Percentiles rank a stretch among this genome's conserved stretches.
These are phyloP conservation scores for Pteronura brasiliensis DNA, from an alignment of 2,113 vertebrate species.

Conservation along the genomic window DNA sequence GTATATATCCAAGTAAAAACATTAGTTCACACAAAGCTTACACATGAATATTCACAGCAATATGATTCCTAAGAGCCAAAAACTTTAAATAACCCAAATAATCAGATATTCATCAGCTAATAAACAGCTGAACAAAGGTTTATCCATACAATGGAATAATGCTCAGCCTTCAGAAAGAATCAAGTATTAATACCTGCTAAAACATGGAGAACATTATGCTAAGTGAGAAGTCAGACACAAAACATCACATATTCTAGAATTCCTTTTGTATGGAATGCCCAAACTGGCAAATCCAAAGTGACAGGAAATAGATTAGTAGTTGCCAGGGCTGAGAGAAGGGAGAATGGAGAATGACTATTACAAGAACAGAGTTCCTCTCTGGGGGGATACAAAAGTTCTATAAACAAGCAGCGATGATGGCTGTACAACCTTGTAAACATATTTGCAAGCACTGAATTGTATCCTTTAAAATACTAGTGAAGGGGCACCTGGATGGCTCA, in stretches of 20 bases:
- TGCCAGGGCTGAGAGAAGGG: neutral
- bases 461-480: neutral
- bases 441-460: neutral
- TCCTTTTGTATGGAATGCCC: too few species aligned
- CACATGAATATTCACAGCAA: neutral
- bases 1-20: neutral
- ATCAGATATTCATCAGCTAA: neutral
- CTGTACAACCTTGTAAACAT: neutral
- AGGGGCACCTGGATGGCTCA: too few species aligned
- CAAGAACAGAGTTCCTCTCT: neutral
- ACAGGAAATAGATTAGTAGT: too few species aligned
- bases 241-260: too few species aligned
- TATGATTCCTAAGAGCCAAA: neutral
- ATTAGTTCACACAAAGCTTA: neutral
- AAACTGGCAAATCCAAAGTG: too few species aligned
- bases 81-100: neutral
- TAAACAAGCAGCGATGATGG: neutral
- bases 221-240: too few species aligned
- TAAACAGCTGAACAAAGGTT: neutral
- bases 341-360: neutral
- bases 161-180: neutral
- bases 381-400: neutral
- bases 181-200: too few species aligned
- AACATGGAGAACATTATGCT: too few species aligned
- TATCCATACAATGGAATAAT: neutral